These are phyloP conservation scores for Ganaspis brasiliensis DNA, from an alignment of 2,888 invertebrate species.

Conservation along the genomic window DNA sequence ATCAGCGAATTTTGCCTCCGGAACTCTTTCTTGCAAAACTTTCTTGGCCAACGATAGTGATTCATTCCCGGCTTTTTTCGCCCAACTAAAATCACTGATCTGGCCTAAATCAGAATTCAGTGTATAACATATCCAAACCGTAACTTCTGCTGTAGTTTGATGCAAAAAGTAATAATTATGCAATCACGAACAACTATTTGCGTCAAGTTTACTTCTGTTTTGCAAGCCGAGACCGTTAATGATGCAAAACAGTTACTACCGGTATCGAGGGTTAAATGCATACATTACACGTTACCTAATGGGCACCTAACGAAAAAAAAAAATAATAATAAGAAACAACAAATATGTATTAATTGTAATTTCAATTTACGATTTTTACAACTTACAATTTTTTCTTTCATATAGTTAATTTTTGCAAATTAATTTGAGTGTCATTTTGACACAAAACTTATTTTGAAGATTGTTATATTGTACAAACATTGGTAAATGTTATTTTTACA, in stretches of 20 bases:
- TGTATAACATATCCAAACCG: background rate
- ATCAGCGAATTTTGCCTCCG: conserved; percentile 6
- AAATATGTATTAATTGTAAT: too few species aligned
- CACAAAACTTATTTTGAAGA: too few species aligned
- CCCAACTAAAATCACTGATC: background rate
- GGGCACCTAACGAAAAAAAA: background rate
- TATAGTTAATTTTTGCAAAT: too few species aligned
- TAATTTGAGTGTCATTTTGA: too few species aligned
- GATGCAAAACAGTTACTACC: conserved; percentile 4
- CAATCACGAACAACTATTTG: background rate
- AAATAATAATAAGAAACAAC: too few species aligned
- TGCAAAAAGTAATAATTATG: background rate
- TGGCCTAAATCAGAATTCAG: background rate
- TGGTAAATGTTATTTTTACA: too few species aligned
- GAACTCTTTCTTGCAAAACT: conserved; percentile 20
- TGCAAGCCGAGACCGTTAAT: background rate
- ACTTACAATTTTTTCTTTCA: too few species aligned
- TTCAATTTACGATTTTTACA: too few species aligned
- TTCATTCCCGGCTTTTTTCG: background rate
- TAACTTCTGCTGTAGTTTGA: background rate
- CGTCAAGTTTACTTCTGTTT: conserved; percentile 6
- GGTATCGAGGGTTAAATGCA: background rate
- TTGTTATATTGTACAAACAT: too few species aligned
- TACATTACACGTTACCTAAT: background rate
- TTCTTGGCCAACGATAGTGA: conserved; percentile 16